Evolutionary conservation across 1,140 invertebrate species (phyloP), one percentile per base, ranked within the genome.

Genomic region (Drosophila pallidifrons): DNA sequence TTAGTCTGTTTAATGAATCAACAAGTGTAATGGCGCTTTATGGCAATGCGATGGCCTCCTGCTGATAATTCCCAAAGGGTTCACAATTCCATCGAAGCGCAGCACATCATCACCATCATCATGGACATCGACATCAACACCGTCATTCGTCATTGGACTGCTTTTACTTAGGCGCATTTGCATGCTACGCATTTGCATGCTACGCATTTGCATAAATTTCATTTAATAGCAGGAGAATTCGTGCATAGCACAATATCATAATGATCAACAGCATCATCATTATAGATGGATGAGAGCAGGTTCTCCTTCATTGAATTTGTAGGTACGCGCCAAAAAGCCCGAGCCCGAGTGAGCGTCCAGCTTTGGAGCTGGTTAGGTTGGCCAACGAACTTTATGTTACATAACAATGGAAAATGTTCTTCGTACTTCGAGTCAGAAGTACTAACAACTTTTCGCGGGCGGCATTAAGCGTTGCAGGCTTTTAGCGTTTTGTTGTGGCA

Each of bases 1-100:
- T 65, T 65, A 61, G 51, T 32, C 57, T 64, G 65, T 77, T 70
- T 70, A 83, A 78, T 79, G 73, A 88, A 80, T 82, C 79, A 88
- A 88, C 82, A 82, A 87, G 83, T 87, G 73, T 59, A 71, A 67
- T 46, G 43, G 46, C 45, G 45, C 45, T 28, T 10, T 51, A 69
- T 69, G 67, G 43, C 47, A n/a, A 13, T 51, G 58, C 15, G 3
- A 7, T 15, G 46, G 16, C 45, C 32, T 43, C 28, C 54, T 15
- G 63, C n/a, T 32, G 58, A 28, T 35, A 60, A 45, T n/a, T 32
- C 30, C 43, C 6, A 54, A 75, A 77, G 45, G 45, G 60, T 54
- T 69, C 59, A 30, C 51, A 16, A 45, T 70, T 58, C 38, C n/a
- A 43, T 41, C 13, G 66, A 60, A 59, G 45, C 54, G 38, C 15